Conservation (phyloP, 2,888 invertebrate species). For the Parnassius glacialis region DNA sequence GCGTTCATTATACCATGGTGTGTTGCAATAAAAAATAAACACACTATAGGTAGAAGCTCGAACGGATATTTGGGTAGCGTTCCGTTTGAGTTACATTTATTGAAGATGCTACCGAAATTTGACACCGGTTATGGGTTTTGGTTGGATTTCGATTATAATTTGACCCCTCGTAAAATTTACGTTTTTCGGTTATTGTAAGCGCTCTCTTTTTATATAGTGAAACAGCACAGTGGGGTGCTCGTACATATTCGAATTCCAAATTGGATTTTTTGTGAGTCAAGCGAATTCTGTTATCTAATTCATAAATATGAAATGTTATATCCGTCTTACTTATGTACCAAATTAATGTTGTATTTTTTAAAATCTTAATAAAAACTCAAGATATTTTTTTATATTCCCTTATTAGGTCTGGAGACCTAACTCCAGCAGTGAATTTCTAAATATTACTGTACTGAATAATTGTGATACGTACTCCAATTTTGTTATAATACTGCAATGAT, state of each 20-base stretch:
- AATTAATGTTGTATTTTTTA: too few relatives aligned
- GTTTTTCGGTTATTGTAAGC: slow-evolving; percentile 12
- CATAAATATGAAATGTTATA: too few relatives aligned
- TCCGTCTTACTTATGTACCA: too few relatives aligned
- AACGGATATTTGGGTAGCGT: slow-evolving; percentile 50
- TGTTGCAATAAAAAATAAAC: slow-evolving; percentile 38
- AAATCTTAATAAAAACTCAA: too few relatives aligned
- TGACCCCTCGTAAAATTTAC: slow-evolving; percentile 13
- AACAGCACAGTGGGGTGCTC: slow-evolving; percentile 1
- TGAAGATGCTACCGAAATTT: slow-evolving; percentile 65
- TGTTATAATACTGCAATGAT: too few relatives aligned
- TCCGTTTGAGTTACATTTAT: slow-evolving; percentile 49
- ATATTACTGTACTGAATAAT: too few relatives aligned
- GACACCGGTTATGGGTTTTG: slow-evolving; percentile 36
- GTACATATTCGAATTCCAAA: background rate
- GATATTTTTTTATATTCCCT: too few relatives aligned
- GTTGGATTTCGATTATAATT: slow-evolving; percentile 18
- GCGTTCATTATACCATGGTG: slow-evolving; percentile 46
- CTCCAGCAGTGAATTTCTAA: too few relatives aligned
- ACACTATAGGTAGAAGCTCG: slow-evolving; percentile 32
- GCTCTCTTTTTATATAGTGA: slow-evolving; percentile 1
- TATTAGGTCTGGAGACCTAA: too few relatives aligned
- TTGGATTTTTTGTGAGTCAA: background rate
- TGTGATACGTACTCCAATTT: too few relatives aligned
- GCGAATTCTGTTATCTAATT: background rate